Evolutionary conservation across 2,113 vertebrate species (phyloP).

Genomic region (Mirounga angustirostris): DNA sequence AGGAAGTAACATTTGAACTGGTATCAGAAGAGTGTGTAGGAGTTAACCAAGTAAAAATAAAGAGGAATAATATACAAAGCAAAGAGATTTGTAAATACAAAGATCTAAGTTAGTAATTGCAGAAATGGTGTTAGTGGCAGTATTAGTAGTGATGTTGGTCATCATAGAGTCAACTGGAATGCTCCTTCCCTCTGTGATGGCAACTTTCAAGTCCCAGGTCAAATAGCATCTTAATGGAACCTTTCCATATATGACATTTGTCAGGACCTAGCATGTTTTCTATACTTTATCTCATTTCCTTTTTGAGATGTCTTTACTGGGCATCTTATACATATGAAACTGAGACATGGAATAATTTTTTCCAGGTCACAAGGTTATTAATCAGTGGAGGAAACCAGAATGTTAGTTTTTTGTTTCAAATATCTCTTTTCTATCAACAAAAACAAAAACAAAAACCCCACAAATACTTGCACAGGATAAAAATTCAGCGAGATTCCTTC

Average conservation of each 20-base stretch:
- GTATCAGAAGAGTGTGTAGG: neutral
- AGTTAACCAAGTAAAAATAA: constrained; percentile 22
- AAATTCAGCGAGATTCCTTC: neutral
- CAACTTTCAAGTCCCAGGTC: neutral
- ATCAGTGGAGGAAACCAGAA: neutral
- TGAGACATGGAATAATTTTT: neutral
- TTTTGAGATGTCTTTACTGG: neutral
- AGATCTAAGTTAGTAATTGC: neutral
- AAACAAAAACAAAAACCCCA: too few species aligned
- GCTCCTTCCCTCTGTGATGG: neutral
- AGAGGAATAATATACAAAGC: neutral
- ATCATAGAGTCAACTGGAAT: neutral
- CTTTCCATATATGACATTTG: neutral
- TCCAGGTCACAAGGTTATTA: neutral
- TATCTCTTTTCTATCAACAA: neutral
- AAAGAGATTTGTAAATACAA: neutral
- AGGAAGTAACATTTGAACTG: neutral
- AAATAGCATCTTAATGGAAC: neutral
- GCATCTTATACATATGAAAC: neutral
- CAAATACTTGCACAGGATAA: neutral
- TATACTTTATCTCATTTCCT: neutral
- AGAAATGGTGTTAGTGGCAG: neutral
- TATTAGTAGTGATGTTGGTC: neutral
- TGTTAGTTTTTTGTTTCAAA: neutral
- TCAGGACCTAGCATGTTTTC: neutral